Evolutionary conservation across 2,113 vertebrate species (phyloP), one percentile per base, ranked within the genome.

Genomic region (Pao palembangensis): DNA sequence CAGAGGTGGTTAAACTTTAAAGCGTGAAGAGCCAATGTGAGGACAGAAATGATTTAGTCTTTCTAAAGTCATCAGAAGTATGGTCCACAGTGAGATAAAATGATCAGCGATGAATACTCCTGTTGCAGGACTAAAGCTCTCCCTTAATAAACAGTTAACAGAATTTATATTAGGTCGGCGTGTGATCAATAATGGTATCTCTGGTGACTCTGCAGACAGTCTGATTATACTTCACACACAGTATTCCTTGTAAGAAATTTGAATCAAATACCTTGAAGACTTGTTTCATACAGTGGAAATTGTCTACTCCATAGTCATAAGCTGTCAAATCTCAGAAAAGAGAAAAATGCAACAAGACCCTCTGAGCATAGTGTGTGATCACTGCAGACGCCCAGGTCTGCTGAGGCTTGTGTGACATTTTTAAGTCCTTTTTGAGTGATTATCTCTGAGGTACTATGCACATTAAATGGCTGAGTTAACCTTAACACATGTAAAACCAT

Each of bases 401-500:
- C 52, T 56, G 86, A 88, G 84, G 82, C 69, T 82, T 85, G 74
- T 71, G 75, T 85, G 86, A 88, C 88, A 86, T 85, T 88, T 87
- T 86, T 84, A 75, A 87, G 80, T 86, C 83, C 75, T 82, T 78
- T 88, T 84, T 80, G 73, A 86, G 82, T 78, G 81, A 87, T 86
- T 85, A 86, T 88, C 85, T 89, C 78, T 16, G 53, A 87, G 85
- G 88, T 82, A 80, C 80, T 65, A 77, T 82, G 81, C 84, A 87
- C 85, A 88, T 87, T 85, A 90, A 90, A 88, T 86, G 85, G 80
- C 85, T 85, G 85, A 87, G 86, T 89, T 89, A 86, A 87, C 85
- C 83, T 87, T 82, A 88, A 87, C 88, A 86, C 85, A 82, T 87
- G 87, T 88, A 88, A 88, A 89, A 88, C 81, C 80, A 88, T 88